These are phyloP conservation scores for Drepana falcataria DNA, from an alignment of 2,888 invertebrate species.

Conservation along the genomic window DNA sequence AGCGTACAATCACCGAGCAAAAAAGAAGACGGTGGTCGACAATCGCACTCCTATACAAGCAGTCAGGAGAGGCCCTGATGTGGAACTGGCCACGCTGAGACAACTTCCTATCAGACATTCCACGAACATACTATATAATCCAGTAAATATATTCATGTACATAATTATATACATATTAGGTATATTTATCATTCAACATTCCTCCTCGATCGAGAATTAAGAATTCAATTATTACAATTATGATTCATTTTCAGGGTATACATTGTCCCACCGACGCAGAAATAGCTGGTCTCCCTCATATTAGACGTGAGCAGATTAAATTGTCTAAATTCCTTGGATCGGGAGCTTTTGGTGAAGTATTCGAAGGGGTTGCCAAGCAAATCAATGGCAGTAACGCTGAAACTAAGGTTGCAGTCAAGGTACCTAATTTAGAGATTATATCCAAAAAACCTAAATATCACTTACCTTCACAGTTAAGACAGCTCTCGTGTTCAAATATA, in stretches of 20 bases:
- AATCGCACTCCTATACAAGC: slow-evolving; percentile 67
- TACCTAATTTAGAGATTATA: no score
- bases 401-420: slow-evolving; percentile 93
- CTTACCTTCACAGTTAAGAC: no score
- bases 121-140: slow-evolving; percentile 89
- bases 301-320: slow-evolving; percentile 91
- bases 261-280: slow-evolving; percentile 85
- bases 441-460: no score
- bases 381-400: slow-evolving; percentile 78
- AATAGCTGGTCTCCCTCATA: slow-evolving; percentile 89
- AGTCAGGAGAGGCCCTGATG: slow-evolving; percentile 81
- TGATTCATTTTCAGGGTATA: slow-evolving; percentile 42
- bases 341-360: slow-evolving; percentile 98
- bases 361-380: slow-evolving; percentile 91
- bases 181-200: no score
- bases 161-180: background rate
- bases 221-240: no score
- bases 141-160: slow-evolving; percentile 36
- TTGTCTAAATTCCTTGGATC: slow-evolving; percentile 94
- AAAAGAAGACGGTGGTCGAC: slow-evolving; percentile 82
- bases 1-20: slow-evolving; percentile 82
- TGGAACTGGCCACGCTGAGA: slow-evolving; percentile 91
- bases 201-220: no score
- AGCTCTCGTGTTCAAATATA: background rate
- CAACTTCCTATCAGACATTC: slow-evolving; percentile 92